Percentiles rank a stretch among this genome's conserved stretches.
Evolutionary conservation across 2,888 invertebrate genomes (phyloP).

Genomic region (Calliphora vomitoria): DNA sequence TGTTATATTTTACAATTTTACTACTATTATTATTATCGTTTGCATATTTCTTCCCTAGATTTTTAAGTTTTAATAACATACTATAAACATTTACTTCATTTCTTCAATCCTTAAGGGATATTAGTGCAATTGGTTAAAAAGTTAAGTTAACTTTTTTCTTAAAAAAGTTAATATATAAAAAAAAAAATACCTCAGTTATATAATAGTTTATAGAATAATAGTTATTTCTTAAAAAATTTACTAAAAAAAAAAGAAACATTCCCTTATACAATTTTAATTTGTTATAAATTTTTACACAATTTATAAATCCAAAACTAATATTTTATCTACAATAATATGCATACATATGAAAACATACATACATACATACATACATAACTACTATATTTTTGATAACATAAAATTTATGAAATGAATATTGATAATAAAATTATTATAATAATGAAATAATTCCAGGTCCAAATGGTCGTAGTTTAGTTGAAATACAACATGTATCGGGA

Average conservation of each 20-base stretch:
- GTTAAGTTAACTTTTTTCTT: neutral
- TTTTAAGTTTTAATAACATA: slow-evolving; percentile 19
- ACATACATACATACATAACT: neutral
- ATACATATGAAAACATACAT: neutral
- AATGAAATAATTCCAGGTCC: slow-evolving; percentile 87
- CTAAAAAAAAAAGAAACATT: neutral
- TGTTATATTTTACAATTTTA: slow-evolving; percentile 35
- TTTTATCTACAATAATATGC: too few species aligned
- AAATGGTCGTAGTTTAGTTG: slow-evolving; percentile 97
- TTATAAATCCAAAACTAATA: neutral
- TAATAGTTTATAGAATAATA: slow-evolving; percentile 30
- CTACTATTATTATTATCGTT: neutral
- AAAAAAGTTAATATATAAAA: neutral
- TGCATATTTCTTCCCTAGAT: slow-evolving; percentile 7
- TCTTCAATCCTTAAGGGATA: slow-evolving; percentile 17
- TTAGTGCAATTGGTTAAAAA: slow-evolving; percentile 70
- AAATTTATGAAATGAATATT: slow-evolving; percentile 1
- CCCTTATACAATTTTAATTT: neutral
- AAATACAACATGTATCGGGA: slow-evolving; percentile 98
- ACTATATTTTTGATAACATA: neutral
- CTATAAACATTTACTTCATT: slow-evolving; percentile 5
- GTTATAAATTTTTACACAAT: neutral
- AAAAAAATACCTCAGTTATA: slow-evolving; percentile 42
- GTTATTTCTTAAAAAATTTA: neutral
- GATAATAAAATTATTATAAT: slow-evolving; percentile 57